phyloP scores from a whole-genome alignment of 2,113 vertebrate genomes.

The Tinamus guttatus region DNA sequence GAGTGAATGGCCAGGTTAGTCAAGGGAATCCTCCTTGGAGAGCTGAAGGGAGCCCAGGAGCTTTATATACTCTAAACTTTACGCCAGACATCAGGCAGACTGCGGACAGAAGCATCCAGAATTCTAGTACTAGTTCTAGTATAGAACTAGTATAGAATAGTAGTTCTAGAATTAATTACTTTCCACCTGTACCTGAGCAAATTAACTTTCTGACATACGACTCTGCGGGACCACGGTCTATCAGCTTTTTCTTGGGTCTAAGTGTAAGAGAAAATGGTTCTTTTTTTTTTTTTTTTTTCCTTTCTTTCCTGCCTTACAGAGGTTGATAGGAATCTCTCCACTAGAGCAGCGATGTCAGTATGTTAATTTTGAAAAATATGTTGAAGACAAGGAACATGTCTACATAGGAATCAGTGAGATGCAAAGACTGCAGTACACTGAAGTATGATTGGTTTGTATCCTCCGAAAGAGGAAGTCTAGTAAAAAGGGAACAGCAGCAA shows the following conservation, averaged over 20 bases:
- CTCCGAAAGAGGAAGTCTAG: neutral
- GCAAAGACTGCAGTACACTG: neutral
- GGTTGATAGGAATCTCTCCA: neutral
- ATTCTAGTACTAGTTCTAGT: too few relatives aligned
- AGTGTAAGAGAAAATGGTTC: neutral
- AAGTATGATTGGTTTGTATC: neutral
- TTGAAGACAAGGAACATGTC: neutral
- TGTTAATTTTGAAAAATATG: neutral
- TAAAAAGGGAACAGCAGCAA: neutral
- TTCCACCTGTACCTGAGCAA: neutral
- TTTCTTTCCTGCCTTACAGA: neutral
- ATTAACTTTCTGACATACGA: neutral
- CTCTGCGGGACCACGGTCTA: neutral
- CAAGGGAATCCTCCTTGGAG: neutral
- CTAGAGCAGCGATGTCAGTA: neutral
- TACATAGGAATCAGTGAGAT: neutral
- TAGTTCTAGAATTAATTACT: accelerated
- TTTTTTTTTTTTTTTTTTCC: too few relatives aligned
- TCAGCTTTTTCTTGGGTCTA: neutral
- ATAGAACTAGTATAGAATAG: neutral
- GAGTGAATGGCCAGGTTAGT: neutral
- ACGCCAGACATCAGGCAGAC: neutral
- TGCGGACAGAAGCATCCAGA: neutral
- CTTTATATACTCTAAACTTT: neutral
- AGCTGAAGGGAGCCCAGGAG: neutral